Evolutionary conservation across 2,888 invertebrate species (phyloP).

Genomic region (Caenorhabditis auriculariae): DNA sequence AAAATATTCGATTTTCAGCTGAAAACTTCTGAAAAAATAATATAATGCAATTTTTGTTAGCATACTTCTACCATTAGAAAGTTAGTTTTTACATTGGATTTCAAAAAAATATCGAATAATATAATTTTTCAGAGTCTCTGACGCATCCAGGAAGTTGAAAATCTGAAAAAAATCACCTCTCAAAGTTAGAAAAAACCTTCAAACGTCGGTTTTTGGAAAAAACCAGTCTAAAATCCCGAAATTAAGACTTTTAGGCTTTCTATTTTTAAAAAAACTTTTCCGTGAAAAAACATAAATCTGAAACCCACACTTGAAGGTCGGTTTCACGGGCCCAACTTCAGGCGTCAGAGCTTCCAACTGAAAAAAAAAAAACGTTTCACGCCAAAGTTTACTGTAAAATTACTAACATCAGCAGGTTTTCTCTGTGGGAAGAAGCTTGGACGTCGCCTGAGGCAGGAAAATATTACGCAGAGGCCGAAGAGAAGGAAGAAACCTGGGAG

Average conservation of each 20-base stretch:
- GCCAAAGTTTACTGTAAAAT: background rate
- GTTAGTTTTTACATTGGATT: too few species aligned
- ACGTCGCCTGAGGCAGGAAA: slow-evolving; percentile 50
- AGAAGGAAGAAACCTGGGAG: slow-evolving; percentile 53
- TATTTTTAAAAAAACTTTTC: too few species aligned
- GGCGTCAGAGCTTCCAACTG: slow-evolving; percentile 11
- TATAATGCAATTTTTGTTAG: too few species aligned
- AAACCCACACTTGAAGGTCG: slow-evolving; percentile 24
- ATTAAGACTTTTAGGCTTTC: too few species aligned
- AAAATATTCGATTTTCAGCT: too few species aligned
- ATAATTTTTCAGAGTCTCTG: too few species aligned
- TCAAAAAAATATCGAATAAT: slow-evolving; percentile 1
- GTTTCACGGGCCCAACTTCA: slow-evolving; percentile 7
- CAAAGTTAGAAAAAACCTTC: background rate
- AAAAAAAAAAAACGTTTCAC: background rate
- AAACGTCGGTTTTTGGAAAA: too few species aligned
- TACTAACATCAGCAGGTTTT: slow-evolving; percentile 13
- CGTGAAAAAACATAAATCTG: background rate
- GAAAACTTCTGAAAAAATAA: background rate
- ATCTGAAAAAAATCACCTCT: background rate
- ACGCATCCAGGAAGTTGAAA: too few species aligned
- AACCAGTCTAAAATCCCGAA: too few species aligned
- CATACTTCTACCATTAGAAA: too few species aligned
- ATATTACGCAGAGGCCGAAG: slow-evolving; percentile 57
- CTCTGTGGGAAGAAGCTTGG: slow-evolving; percentile 10